Evolutionary conservation across 1,140 invertebrate genomes (phyloP), one percentile per base, ranked within the genome.

Genomic region (Drosophila lacteicornis): DNA sequence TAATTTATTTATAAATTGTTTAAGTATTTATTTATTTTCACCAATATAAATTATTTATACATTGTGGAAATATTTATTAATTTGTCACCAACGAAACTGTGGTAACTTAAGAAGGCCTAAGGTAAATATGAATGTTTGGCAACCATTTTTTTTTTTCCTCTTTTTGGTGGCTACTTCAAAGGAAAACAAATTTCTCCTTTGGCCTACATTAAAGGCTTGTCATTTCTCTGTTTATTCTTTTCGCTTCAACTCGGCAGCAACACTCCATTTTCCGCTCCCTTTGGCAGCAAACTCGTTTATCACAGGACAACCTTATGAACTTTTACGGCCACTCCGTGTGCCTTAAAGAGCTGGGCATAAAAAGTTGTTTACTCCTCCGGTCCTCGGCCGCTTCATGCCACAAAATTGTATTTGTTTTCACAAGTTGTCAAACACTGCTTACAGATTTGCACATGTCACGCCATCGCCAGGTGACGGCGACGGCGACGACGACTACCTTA

Each of bases 391-490:
- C 22, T 47, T 19, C 57, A 47, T 65, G 49, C 45, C 60, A 45
- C 40, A 38, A 65, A 80, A 80, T 75, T 77, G 60, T 71, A 74
- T 65, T 79, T 79, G 73, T 78, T 84, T 66, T 58, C 40, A 50
- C 51, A 75, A 68, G 59, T 65, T 69, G 75, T 82, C 80, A 79
- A 69, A 79, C 60, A 53, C 50, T 53, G 55, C 47, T 43, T 60
- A 74, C 17, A 65, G 79, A 81, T 85, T 85, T 79, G 50, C 82
- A 80, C 73, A 77, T 71, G 63, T 82, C 68, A 81, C 53, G 47
- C 17, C 50, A 53, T 47, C 77, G 59, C 71, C 47, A 77, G 75
- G 80, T 74, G 58, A 46, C 59, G 63, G 30, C 49, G 63, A 47
- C 49, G 33, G 30, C 49, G 63, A 47, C 49, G 33, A 36, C 33